A percentile compares a stretch with the other conserved stretches of the same genome.
phyloP scores from a whole-genome alignment of 2,888 invertebrate genomes.

The Melanchra persicariae region DNA sequence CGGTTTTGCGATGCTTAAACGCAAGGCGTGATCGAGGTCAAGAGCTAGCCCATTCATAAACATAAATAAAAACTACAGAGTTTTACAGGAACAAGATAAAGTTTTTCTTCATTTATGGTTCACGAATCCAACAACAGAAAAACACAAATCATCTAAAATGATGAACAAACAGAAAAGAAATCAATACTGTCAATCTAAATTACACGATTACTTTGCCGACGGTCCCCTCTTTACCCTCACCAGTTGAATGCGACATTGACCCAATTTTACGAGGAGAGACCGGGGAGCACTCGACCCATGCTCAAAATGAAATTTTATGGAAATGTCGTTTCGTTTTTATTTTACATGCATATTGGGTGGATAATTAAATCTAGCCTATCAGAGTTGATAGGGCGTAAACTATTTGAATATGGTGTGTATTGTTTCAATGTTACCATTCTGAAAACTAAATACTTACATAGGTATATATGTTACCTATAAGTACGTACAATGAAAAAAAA shows the following conservation, averaged over 20 bases:
- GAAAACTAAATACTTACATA: too few relatives aligned
- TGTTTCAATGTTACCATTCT: constrained; percentile 2
- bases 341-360: constrained; percentile 72
- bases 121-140: not conserved
- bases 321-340: constrained; percentile 70
- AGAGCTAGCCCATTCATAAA: too few relatives aligned
- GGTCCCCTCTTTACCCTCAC: constrained; percentile 65
- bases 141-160: constrained; percentile 15
- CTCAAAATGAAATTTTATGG: constrained; percentile 72
- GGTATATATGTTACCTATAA: too few relatives aligned
- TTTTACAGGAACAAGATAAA: too few relatives aligned
- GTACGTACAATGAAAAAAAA: too few relatives aligned
- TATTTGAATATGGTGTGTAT: constrained; percentile 48
- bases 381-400: constrained; percentile 47
- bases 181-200: constrained; percentile 66
- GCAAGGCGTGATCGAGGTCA: too few relatives aligned
- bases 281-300: constrained; percentile 49
- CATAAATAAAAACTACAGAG: too few relatives aligned
- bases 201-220: constrained; percentile 69
- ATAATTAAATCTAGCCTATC: constrained; percentile 57
- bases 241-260: constrained; percentile 86
- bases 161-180: constrained; percentile 40
- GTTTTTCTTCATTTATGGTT: too few relatives aligned
- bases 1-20: too few relatives aligned
- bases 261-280: constrained; percentile 68